Percentiles rank a stretch among this genome's conserved stretches.
Conservation (phyloP, 1,140 invertebrate genomes). For the Eumaeus atala region DNA sequence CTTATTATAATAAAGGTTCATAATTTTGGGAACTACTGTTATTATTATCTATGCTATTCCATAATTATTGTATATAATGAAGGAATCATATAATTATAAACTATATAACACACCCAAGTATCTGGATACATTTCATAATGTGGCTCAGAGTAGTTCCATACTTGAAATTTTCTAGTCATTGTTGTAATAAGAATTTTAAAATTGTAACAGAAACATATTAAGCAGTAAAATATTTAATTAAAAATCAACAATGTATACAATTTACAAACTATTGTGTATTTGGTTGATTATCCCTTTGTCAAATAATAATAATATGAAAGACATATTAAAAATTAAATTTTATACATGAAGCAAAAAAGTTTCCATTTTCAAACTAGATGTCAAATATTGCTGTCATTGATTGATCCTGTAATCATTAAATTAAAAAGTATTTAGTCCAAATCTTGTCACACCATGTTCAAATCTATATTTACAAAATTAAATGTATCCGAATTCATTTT, state of each 20-base stretch:
- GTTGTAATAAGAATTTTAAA: slow-evolving; percentile 37
- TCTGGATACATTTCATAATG: slow-evolving; percentile 71
- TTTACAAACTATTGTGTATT: slow-evolving; percentile 19
- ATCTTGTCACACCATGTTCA: neutral
- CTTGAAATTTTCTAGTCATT: slow-evolving; percentile 72
- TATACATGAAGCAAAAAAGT: slow-evolving; percentile 11
- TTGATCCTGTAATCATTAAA: slow-evolving; percentile 1
- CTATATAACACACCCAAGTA: slow-evolving; percentile 52
- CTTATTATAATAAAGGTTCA: neutral
- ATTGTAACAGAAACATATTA: slow-evolving; percentile 40
- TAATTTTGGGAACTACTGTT: neutral
- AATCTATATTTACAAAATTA: too few relatives aligned
- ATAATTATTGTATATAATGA: neutral
- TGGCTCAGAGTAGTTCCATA: slow-evolving; percentile 69
- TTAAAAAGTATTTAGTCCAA: neutral
- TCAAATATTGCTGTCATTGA: slow-evolving; percentile 25
- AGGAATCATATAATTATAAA: neutral
- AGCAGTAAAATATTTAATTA: slow-evolving; percentile 38
- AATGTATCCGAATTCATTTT: too few relatives aligned
- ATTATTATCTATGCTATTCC: too few relatives aligned
- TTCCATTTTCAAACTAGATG: slow-evolving; percentile 55
- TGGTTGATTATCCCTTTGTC: slow-evolving; percentile 36
- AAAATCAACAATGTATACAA: slow-evolving; percentile 29
- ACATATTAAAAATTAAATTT: neutral
- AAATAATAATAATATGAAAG: slow-evolving; percentile 34